phyloP scores from a whole-genome alignment of 2,797 vertebrate genomes.

The Sarcophilus harrisii region DNA sequence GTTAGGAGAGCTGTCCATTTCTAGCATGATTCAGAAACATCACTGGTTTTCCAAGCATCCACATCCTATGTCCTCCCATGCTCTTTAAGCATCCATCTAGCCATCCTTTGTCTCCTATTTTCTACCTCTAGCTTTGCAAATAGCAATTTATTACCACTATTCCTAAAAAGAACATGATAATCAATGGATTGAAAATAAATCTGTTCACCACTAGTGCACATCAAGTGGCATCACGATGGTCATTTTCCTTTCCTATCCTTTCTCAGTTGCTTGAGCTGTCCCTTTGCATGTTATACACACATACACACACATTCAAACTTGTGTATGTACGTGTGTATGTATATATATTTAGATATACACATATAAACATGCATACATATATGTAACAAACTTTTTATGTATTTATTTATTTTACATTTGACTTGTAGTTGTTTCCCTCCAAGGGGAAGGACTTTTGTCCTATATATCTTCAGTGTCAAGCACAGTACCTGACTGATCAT shows the following conservation, averaged over 20 bases:
- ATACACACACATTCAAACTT: too few relatives aligned
- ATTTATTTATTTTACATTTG: too few relatives aligned
- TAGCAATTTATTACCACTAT: neutral
- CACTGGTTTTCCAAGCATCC: neutral
- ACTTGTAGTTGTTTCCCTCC: too few relatives aligned
- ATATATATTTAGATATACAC: too few relatives aligned
- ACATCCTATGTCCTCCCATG: neutral
- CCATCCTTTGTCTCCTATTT: neutral
- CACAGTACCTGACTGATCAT: too few relatives aligned
- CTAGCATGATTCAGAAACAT: neutral
- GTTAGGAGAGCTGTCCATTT: neutral
- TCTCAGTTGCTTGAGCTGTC: neutral
- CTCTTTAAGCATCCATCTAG: neutral
- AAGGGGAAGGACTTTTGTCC: too few relatives aligned
- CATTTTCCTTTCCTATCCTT: neutral
- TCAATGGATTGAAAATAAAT: neutral
- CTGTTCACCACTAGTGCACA: neutral
- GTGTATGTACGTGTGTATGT: too few relatives aligned
- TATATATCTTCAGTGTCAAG: too few relatives aligned
- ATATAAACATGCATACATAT: too few relatives aligned
- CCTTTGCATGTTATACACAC: too few relatives aligned
- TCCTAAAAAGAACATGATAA: neutral
- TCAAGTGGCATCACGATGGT: fast-evolving
- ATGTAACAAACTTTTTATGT: too few relatives aligned
- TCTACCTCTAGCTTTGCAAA: neutral